Evolutionary conservation across 1,140 invertebrate genomes (phyloP), one percentile per base, ranked within the genome.

Genomic region (Zaprionus africanus): DNA sequence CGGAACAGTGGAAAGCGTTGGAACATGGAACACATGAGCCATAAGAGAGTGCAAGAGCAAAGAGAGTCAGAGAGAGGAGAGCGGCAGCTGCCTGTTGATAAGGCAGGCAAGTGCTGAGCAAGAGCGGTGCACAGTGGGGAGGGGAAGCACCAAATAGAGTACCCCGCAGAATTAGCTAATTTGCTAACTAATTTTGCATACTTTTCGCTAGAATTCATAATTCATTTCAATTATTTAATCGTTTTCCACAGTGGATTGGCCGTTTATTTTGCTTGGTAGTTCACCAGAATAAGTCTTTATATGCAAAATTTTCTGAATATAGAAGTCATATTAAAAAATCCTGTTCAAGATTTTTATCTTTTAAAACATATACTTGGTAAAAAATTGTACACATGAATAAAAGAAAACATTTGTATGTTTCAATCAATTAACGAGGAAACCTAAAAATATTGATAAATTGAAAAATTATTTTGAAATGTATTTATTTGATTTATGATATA

Each of bases 51-150:
- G 5, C 4, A 38, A 53, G 66, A 15, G 31, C 9, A 34, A 68
- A 78, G 51, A 61, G 60, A 56, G 56, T 31, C 28, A 28, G 28
- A 31, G 4, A 11, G 28, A 17, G n/a, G 36, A 75, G 38, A 19
- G 59, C 7, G 9, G 12, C 38, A 56, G n/a, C 73, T 87, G 83
- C 84, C 83, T 88, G 84, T 88, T 87, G 84, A 87, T 88, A 74
- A 83, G 72, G 41, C 41, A 17, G 7, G 7, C 6, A 46, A 9
- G 41, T 9, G 41, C 1, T 24, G 46, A 36, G n/a, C 36, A 46
- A n/a, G 9, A 4, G 36, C 15, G 38, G 24, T 5, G 1, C 26
- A 5, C 26, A 9, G 15, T 2, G 5, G n/a, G n/a, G 0, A 15
- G 24, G 24, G 51, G 12, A 13, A 34, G 9, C 3, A 6, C 51